Evolutionary conservation across 2,797 vertebrate species (phyloP), one percentile per base, ranked within the genome.

Genomic region (Aselliscus stoliczkanus): DNA sequence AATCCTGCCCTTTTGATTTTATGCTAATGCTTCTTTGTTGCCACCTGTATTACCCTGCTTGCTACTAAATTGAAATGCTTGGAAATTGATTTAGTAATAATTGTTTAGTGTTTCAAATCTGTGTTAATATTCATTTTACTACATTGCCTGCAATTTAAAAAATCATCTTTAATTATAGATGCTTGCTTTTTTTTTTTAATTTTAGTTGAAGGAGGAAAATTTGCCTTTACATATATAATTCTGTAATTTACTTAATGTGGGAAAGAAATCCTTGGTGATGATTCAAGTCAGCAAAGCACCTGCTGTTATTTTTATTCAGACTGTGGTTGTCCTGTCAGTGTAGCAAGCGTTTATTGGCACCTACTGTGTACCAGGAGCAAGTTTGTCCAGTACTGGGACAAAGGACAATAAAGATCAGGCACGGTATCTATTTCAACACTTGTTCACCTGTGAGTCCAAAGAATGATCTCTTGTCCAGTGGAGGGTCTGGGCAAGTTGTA

Each of bases 91-190:
- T 96, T 86, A 82, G 80, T 97, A 97, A 97, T 96, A 94, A 95
- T 93, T 96, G 93, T 97, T 97, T 97, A 79, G 64, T 90, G 83
- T 96, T 96, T 95, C 70, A 96, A 69, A 96, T 96, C 83, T 95
- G 75, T 95, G 90, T 97, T 96, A 95, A 97, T 96, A 96, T 67
- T 96, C 95, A 96, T 96, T 97, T 96, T 95, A 87, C 90, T 92
- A 39, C 80, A 81, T 92, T 96, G 96, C 94, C 72, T 97, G 56
- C 91, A 96, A 94, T 93, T 97, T 96, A 34, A 92, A 95, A 96
- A 96, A 97, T 97, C 91, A 96, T 97, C 85, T 52, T 93, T 97
- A 97, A 97, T 96, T 97, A 97, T 84, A 96, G 82, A 88, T 93
- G 70, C 42, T 64, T 81, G 69, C 87, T 87, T 88, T 42, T 27